Evolutionary conservation across 92 coral and sea anemone genomes (phyloP), one percentile per base, ranked within the genome.

Genomic region (Bergia puertoricense): DNA sequence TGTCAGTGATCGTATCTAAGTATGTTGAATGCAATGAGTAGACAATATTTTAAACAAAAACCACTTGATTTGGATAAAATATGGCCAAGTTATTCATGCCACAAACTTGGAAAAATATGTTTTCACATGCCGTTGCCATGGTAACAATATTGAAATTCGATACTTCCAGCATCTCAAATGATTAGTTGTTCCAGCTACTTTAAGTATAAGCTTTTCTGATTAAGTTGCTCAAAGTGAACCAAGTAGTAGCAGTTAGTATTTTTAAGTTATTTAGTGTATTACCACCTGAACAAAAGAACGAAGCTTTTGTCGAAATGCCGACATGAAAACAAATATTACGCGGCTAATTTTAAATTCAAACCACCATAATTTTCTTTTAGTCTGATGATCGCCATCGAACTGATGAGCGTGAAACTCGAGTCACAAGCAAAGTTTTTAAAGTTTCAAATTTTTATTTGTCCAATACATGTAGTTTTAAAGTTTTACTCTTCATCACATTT

Each of bases 91-190:
- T 74, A 74, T 74, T 40, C 3, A 56, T 79, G 82, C 85, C 50
- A 80, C 85, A 80, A 80, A 30, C 11, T 57, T 18, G 41, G 8
- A 22, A 80, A 6, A 80, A 80, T 13, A 43, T 2, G 23, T 36
- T 38, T 57, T 57, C 38, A 20, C 8, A 54, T 14, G 69, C 68
- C 44, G 68, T 79, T 79, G 82, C 82, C 82, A 79, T 79, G 82
- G 82, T 11, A 50, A 50, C 82, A 50, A 56, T 50, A 79, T 50
- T 79, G 82, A 79, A 54, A 79, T 79, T 50, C 43, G 66, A 79
- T 79, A 79, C 57, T 16, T 79, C 20, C 68, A 79, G 22, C 56
- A 56, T 56, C 82, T 79, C 66, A 79, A 22, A 22, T 43, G 43
- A 51, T 79, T 79, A 43, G 82, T 79, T 79, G 11, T 79, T 50